Base-by-base conservation (phyloP, 2,797 vertebrate species). In the Gymnoscopelus microlampas region DNA sequence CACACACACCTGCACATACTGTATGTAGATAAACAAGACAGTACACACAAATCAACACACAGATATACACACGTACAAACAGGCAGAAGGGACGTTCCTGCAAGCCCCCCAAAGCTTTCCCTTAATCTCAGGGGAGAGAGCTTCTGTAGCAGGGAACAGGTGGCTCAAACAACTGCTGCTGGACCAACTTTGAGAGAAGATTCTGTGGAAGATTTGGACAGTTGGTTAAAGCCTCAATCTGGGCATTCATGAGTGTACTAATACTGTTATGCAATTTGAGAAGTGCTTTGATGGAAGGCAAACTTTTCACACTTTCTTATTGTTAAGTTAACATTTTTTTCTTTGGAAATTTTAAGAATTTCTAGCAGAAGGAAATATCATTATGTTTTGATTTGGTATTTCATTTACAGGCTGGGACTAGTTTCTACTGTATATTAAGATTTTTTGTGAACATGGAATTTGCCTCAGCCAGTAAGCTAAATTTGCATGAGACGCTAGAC, bases 41-140 rank as follows among this genome's bases (percentile, higher is more conserved):
- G 1, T 39, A 6, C 29, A 23, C 29, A 54, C 50, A 19, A 26
- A 63, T 8, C 2, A n/a, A 15, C 44, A 24, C 73, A 73, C 24
- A 68, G 6, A 60, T 51, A 54, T 48, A 57, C 50, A 71, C 56
- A 53, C 56, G 0, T 15, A 61, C 53, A 62, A 71, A 64, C 39
- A 54, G 80, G 86, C 85, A 87, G 79, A 86, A 63, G 85, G 83
- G 77, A 56, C 82, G 72, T 82, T 86, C 82, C 71, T 83, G 68
- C 67, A 87, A 80, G 74, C 70, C 85, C 76, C 77, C 81, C 79
- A 70, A 77, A 83, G 77, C 11, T 82, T 76, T 85, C 79, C 80
- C 83, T 85, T 82, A 85, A 86, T 88, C 79, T 87, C 83, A 89
- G 85, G 83, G 74, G 73, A 73, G 15, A 76, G 72, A 68, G 73